A percentile compares a stretch with the other conserved stretches of the same genome.
Evolutionary conservation across 2,888 invertebrate genomes (phyloP).

Genomic region (Rhamnusium bicolor): DNA sequence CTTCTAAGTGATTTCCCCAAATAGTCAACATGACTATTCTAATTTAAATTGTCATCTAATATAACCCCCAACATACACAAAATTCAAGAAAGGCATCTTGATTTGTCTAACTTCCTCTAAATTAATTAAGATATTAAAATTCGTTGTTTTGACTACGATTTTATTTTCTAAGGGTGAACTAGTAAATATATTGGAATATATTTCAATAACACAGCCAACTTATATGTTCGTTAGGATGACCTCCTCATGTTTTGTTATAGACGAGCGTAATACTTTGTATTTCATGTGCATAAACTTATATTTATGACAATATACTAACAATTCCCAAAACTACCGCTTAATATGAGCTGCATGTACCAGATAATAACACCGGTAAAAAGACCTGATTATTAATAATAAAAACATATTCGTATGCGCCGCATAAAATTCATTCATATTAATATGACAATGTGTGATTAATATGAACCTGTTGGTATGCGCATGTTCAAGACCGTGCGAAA

Average conservation of each 20-base stretch:
- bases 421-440: slow-evolving; percentile 60
- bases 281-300: background rate
- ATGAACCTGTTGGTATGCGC: slow-evolving; percentile 56
- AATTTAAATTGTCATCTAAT: too few relatives aligned
- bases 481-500: slow-evolving; percentile 61
- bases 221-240: background rate
- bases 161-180: too few relatives aligned
- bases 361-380: slow-evolving; percentile 23
- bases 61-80: too few relatives aligned
- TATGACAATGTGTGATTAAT: slow-evolving; percentile 58
- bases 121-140: too few relatives aligned
- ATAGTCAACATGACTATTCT: too few relatives aligned
- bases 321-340: slow-evolving; percentile 17
- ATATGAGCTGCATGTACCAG: slow-evolving; percentile 8
- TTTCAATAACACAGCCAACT: too few relatives aligned
- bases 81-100: too few relatives aligned
- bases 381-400: slow-evolving; percentile 42
- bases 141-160: too few relatives aligned
- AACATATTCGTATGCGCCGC: slow-evolving; percentile 48
- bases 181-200: too few relatives aligned
- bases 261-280: background rate
- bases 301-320: slow-evolving; percentile 6
- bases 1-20: too few relatives aligned
- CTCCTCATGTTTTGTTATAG: background rate
- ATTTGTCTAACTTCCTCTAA: too few relatives aligned